These are phyloP conservation scores for Paratilapia polleni DNA, from an alignment of 2,113 vertebrate species.

Conservation along the genomic window DNA sequence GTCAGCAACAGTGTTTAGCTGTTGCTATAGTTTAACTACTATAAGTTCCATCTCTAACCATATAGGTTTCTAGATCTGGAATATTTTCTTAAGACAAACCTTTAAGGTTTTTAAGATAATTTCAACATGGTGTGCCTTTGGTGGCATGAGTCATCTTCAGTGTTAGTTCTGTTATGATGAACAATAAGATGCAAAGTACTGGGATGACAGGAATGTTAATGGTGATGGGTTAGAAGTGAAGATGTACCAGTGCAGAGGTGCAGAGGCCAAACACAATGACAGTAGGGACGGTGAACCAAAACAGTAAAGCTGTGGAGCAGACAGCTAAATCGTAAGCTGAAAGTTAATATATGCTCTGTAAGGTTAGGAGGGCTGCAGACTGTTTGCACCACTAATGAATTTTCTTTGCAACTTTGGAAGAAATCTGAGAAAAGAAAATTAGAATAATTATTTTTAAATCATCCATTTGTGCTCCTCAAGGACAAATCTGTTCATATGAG, in stretches of 20 bases:
- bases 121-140: background rate
- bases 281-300: background rate
- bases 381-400: background rate
- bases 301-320: background rate
- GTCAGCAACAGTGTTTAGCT: no score
- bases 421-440: background rate
- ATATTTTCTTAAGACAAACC: background rate
- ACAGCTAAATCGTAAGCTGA: background rate
- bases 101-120: no score
- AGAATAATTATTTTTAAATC: background rate
- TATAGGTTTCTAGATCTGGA: background rate
- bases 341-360: background rate
- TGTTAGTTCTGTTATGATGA: background rate
- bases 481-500: background rate
- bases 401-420: background rate
- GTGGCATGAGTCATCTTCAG: background rate
- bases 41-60: background rate
- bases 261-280: no score
- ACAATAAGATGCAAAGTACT: no score
- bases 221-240: background rate
- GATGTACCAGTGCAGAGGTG: background rate
- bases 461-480: background rate
- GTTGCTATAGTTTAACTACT: no score
- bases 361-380: background rate
- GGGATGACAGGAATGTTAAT: background rate